These are phyloP conservation scores for Cynopterus sphinx DNA, from an alignment of 2,797 vertebrate genomes.

Conservation along the genomic window DNA sequence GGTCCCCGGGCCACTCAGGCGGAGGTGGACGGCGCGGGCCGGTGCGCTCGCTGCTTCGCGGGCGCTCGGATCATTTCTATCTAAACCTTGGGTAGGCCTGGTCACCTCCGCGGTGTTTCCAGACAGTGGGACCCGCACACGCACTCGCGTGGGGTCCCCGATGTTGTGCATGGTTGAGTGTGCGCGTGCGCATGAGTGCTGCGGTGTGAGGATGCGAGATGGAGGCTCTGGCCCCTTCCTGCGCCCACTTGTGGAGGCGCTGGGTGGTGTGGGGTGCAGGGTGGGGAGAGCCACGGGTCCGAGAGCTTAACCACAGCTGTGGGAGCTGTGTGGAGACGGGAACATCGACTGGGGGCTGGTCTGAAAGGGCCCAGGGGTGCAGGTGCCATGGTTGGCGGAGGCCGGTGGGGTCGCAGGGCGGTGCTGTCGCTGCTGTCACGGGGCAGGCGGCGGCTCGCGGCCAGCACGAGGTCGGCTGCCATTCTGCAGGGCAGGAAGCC, in stretches of 20 bases:
- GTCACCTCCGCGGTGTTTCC: background rate
- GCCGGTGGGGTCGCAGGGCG: background rate
- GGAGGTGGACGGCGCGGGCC: conserved; percentile 31
- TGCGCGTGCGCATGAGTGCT: background rate
- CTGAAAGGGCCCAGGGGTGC: background rate
- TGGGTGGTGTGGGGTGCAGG: background rate
- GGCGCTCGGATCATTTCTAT: conserved; percentile 38
- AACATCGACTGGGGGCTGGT: background rate
- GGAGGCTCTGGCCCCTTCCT: background rate
- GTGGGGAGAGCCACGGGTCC: background rate
- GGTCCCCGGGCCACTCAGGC: background rate
- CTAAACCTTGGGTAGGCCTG: conserved; percentile 22
- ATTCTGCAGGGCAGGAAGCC: background rate
- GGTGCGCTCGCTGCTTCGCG: background rate
- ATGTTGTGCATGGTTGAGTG: background rate
- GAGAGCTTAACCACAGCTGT: background rate
- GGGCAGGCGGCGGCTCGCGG: too few species aligned
- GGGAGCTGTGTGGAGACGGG: background rate
- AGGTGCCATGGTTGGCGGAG: background rate
- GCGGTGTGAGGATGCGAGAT: background rate
- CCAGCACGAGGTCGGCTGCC: too few species aligned
- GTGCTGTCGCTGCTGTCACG: background rate
- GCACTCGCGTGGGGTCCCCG: background rate
- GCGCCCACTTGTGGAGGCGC: background rate
- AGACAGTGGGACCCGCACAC: conserved; percentile 44